Evolutionary conservation across 2,888 invertebrate genomes (phyloP), one percentile per base, ranked within the genome.

Genomic region (Cistogaster globosa): DNA sequence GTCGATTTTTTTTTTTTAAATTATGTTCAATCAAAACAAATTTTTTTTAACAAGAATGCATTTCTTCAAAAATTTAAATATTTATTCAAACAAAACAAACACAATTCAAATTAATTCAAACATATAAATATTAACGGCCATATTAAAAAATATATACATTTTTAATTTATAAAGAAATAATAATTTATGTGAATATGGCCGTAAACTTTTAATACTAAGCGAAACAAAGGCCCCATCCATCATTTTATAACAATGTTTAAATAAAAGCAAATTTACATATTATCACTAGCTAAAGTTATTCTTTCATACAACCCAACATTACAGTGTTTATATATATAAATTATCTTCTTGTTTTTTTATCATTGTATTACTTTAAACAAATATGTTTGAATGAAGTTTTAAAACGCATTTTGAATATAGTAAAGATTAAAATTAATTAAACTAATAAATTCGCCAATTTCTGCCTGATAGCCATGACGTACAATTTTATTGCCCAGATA

Each of bases 401-500:
- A 79, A 51, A 62, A 74, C 32, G 69, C 45, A 68, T 82, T 87
- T 68, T 86, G 69, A 48, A 87, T 88, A 84, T 93, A 93, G 82
- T 91, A 92, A 75, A 90, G 89, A 88, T 93, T 93, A 85, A 89
- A 92, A 87, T 93, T 92, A 85, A 93, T 90, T 74, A 92, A 88
- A 86, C 90, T 89, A 69, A 93, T 91, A 84, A 93, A 90, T 87
- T 93, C 91, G 68, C 90, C 91, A 82, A 93, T 91, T 88, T 93
- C 92, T 53, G 90, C 90, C 81, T 93, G 93, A 88, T 93, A 93
- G 6, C 92, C 93, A 71, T 91, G 90, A 1, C 89, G 88, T 14
- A 91, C 91, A 65, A 92, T 91, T 87, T 93, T 93, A 57, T 92
- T 91, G 45, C 93, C 92, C 85, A 92, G 87, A 86, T 93, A 92